A percentile compares a stretch with the other conserved stretches of the same genome.
Evolutionary conservation across 64 coral and sea anemone species (phyloP).

Genomic region (Acropora yongei): DNA sequence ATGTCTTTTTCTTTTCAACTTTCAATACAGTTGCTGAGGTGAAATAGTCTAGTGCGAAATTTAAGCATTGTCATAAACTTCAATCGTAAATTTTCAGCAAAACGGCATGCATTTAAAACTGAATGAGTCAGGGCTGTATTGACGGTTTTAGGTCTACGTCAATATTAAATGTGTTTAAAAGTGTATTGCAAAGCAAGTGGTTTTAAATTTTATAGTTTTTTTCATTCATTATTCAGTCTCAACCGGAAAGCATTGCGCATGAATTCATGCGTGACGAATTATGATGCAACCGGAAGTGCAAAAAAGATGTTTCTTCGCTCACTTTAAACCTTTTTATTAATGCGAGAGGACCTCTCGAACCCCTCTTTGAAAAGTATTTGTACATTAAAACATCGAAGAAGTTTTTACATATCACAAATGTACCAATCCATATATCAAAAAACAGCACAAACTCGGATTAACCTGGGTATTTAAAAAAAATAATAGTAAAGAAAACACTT

Average conservation of each 20-base stretch:
- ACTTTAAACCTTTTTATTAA: neutral
- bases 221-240: neutral
- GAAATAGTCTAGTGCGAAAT: neutral
- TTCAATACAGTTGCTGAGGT: neutral
- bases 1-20: neutral
- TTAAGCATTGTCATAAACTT: neutral
- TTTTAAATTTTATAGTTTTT: neutral
- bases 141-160: neutral
- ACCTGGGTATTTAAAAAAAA: neutral
- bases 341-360: neutral
- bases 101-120: neutral
- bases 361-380: neutral
- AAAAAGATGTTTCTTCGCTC: neutral
- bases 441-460: neutral
- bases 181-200: neutral
- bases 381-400: neutral
- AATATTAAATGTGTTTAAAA: neutral
- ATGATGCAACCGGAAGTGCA: neutral
- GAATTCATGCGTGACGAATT: neutral
- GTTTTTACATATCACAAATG: neutral
- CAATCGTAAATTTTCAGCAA: neutral
- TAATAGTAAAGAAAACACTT: too few relatives aligned
- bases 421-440: neutral
- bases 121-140: neutral
- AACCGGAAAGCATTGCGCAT: neutral